Base-by-base conservation (phyloP, 2,888 invertebrate genomes). In the Diarsia rubi region DNA sequence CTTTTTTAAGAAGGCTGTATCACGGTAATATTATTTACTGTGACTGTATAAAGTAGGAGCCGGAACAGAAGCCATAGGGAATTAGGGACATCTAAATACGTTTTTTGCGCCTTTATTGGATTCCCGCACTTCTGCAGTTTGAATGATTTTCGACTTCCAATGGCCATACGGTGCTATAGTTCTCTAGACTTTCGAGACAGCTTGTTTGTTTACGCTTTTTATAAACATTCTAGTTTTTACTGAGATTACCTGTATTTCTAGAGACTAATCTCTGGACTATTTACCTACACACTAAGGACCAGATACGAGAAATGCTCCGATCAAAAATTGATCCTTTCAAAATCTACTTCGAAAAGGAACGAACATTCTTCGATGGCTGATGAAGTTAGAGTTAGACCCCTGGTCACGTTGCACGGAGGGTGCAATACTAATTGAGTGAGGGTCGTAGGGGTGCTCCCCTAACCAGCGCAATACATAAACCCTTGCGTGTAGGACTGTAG, bases 401-500 rank as follows among this genome's bases (percentile, higher is more conserved):
- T 64, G 24, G 73, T 74, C 88, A 79, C 84, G 75, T 84, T 66
- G 73, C 66, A 63, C 37, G 52, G 81, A 73, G 86, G 86, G 86
- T 82, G 78, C 76, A 31, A 60, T 57, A 54, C 74, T 87, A 84
- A 84, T 86, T 80, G 82, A 71, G 74, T 67, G 60, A 79, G 54
- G 54, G 76, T 19, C 76, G 45, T 54, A 59, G 24, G 60, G 66
- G 80, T 19, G 31, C 65, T 65, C 82, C 86, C 88, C 83, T 68
- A 42, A 47, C 75, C 69, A 73, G 77, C 78, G 84, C 77, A 82
- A 84, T 70, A 87, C 60, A 80, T 75, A 78, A 74, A 76, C 78
- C 79, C 83, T 84, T 84, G 88, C 88, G 75, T 88, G 54, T 57
- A 57, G 27, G 86, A 84, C 73, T 88, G 54, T 57, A 57, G 37